A percentile compares a stretch with the other conserved stretches of the same genome.
Conservation (phyloP, 2,888 invertebrate genomes). For the Drosophila stalkeri region DNA sequence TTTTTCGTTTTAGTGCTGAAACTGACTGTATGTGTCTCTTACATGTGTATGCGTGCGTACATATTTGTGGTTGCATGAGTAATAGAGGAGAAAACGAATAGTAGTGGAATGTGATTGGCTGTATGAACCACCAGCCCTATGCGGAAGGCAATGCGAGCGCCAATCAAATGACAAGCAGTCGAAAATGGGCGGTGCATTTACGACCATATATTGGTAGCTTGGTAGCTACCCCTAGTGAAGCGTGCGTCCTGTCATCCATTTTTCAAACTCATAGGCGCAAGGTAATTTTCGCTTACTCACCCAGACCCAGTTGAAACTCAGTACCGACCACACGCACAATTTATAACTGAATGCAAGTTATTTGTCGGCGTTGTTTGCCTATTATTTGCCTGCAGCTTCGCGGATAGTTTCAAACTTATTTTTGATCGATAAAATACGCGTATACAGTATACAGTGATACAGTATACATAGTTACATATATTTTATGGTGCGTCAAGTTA, state of each 20-base stretch:
- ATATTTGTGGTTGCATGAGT: background rate
- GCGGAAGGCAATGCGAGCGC: conserved; percentile 14
- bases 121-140: background rate
- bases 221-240: background rate
- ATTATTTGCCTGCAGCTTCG: conserved; percentile 1
- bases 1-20: background rate
- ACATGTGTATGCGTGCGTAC: background rate
- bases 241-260: conserved; percentile 13
- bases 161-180: conserved; percentile 25
- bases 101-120: conserved; percentile 29
- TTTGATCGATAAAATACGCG: background rate
- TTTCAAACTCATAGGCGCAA: conserved; percentile 6
- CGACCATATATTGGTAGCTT: background rate
- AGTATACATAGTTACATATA: background rate
- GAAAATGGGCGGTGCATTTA: conserved; percentile 20
- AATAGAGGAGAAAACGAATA: background rate
- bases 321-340: conserved; percentile 61
- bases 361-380: conserved; percentile 7
- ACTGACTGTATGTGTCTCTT: background rate
- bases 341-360: conserved; percentile 15
- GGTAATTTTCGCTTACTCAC: conserved; percentile 52
- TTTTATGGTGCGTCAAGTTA: background rate
- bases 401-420: conserved; percentile 10
- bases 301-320: conserved; percentile 52
- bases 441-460: background rate